Conservation (phyloP, 2,113 vertebrate species). For the Neogale vison region DNA sequence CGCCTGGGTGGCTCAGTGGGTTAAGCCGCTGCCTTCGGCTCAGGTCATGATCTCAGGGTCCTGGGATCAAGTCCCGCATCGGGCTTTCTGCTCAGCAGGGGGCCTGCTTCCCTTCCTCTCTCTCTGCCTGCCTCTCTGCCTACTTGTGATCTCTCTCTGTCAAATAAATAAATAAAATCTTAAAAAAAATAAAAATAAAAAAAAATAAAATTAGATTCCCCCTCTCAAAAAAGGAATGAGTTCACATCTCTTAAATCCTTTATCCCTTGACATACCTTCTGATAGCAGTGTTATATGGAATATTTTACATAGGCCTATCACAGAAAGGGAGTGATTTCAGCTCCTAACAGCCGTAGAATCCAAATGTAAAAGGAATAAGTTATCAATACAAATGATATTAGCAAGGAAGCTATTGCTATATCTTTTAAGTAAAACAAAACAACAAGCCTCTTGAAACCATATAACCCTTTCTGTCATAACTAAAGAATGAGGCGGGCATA, state of each 20-base stretch:
- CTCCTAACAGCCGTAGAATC: not conserved
- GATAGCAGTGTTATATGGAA: not conserved
- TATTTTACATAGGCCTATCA: not conserved
- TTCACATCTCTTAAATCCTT: not conserved
- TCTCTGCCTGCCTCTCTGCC: no score
- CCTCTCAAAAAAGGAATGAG: not conserved
- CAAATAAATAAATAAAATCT: no score
- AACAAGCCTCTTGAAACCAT: not conserved
- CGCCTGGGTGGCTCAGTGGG: no score
- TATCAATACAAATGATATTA: not conserved
- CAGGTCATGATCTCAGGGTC: no score
- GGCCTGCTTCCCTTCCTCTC: no score
- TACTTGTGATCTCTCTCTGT: no score
- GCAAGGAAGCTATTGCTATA: not conserved
- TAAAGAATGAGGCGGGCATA: not conserved
- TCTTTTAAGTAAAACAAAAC: not conserved
- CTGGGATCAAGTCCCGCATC: no score
- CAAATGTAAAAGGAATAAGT: not conserved
- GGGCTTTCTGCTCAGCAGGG: no score
- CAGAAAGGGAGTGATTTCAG: not conserved
- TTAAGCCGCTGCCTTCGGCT: no score
- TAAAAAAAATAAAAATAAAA: no score
- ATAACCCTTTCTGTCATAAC: not conserved
- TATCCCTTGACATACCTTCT: not conserved
- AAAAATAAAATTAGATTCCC: no score